Conservation (phyloP, 2,113 vertebrate species). For the Austrofundulus limnaeus region DNA sequence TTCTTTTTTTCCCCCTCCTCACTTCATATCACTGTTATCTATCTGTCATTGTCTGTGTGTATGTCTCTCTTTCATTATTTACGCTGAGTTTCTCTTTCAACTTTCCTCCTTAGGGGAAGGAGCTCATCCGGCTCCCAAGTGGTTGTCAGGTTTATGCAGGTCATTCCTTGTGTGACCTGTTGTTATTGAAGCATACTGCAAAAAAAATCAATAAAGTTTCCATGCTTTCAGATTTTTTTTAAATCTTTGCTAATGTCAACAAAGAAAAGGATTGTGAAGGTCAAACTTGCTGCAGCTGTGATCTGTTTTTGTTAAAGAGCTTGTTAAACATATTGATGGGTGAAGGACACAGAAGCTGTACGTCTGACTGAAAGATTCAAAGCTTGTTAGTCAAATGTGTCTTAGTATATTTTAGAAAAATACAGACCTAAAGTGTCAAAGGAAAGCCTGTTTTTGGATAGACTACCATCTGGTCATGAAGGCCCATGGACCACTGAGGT, state of each 20-base stretch:
- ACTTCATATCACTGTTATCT: slow-evolving; percentile 49
- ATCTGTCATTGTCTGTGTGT: slow-evolving; percentile 42
- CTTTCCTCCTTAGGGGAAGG: slow-evolving; percentile 53
- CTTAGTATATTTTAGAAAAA: neutral
- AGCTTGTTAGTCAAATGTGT: neutral
- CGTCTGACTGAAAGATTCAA: slow-evolving; percentile 16
- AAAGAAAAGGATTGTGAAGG: slow-evolving; percentile 16
- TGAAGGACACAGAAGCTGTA: slow-evolving; percentile 10
- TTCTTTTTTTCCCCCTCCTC: slow-evolving; percentile 23
- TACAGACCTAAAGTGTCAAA: neutral
- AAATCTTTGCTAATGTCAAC: slow-evolving; percentile 23
- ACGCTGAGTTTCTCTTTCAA: slow-evolving; percentile 45
- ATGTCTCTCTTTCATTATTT: slow-evolving; percentile 29
- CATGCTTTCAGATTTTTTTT: slow-evolving; percentile 10
- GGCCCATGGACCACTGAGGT: slow-evolving; percentile 58
- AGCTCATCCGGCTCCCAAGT: slow-evolving; percentile 45
- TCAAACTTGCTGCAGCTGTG: slow-evolving; percentile 13
- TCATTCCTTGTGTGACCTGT: slow-evolving; percentile 28
- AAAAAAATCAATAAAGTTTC: slow-evolving; percentile 51
- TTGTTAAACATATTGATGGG: slow-evolving; percentile 10
- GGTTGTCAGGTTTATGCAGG: slow-evolving; percentile 15
- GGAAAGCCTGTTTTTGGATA: slow-evolving; percentile 4
- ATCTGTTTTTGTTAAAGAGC: slow-evolving; percentile 26
- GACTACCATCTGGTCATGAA: slow-evolving; percentile 71
- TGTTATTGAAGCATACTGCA: slow-evolving; percentile 15